A percentile compares a stretch with the other conserved stretches of the same genome.
These are phyloP conservation scores for Dicrostonyx torquatus DNA, from an alignment of 2,797 vertebrate genomes.

Conservation along the genomic window DNA sequence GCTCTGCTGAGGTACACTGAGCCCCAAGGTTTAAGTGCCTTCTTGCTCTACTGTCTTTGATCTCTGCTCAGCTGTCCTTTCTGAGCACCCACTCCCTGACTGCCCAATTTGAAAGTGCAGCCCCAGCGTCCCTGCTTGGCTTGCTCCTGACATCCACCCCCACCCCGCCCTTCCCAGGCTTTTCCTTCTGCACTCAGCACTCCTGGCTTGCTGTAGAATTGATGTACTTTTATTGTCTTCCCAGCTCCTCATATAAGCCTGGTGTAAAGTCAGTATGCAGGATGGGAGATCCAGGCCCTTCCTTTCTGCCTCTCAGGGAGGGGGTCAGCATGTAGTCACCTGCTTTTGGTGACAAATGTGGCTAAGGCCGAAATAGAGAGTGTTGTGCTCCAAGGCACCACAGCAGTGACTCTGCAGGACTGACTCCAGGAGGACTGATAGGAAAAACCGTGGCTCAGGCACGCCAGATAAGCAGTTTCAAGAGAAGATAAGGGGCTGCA, in stretches of 20 bases:
- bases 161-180: neutral
- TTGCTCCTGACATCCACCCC: too few relatives aligned
- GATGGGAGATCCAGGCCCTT: neutral
- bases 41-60: neutral
- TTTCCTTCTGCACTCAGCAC: neutral
- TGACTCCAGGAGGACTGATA: neutral
- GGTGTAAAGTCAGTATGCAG: neutral
- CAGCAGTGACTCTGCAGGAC: neutral
- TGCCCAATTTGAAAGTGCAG: neutral
- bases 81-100: neutral
- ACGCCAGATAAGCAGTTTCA: conserved; percentile 77
- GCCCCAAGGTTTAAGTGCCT: too few relatives aligned
- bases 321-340: neutral
- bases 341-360: neutral
- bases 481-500: conserved; percentile 40
- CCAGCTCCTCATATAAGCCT: neutral
- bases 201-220: neutral
- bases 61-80: neutral
- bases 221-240: neutral
- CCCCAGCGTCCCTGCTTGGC: neutral
- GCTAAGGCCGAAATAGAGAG: neutral
- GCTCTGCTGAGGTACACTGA: neutral
- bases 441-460: conserved; percentile 71
- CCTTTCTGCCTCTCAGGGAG: neutral
- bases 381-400: neutral